Evolutionary conservation across 2,888 invertebrate species (phyloP), one percentile per base, ranked within the genome.

Genomic region (Stenotaenia linearis): DNA sequence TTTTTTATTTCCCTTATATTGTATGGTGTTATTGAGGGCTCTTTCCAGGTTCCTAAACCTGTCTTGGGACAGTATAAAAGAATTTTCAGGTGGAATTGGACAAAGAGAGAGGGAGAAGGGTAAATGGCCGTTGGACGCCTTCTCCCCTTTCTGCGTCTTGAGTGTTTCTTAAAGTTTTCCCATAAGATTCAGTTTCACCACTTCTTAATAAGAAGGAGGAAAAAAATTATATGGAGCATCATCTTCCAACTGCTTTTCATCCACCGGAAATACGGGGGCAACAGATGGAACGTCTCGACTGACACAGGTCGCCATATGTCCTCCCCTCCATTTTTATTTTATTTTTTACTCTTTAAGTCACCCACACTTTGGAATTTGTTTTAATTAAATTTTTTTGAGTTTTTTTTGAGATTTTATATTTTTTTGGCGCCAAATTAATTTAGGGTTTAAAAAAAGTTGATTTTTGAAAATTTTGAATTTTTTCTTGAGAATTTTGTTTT

Each of bases 251-350:
- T n/a, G 69, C 69, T 28, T 69, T 69, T 23, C 69, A 69, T 28
- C 69, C 69, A 69, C 69, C 69, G 69, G 69, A 69, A 69, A 69
- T 69, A 69, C 69, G 69, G 69, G 69, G 69, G 28, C 28, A 69
- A 69, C 69, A 69, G 69, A 69, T 69, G 69, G 23, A 69, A 69
- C 69, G 28, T 69, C 69, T 69, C 69, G 69, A 4, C 69, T 69
- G 69, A 69, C 69, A 69, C 69, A 69, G 69, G 69, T 69, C 69
- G 69, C 69, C 69, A 69, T 69, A 69, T 69, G 69, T 69, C 69
- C 69, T 69, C 28, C 69, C 69, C 69, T 28, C 50, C 7, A n/a
- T 32, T 32, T 45, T n/a, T 10, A 56, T 5, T 18, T 23, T 56
- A 18, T 56, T 56, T 56, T 56, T 56, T 2, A 56, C 7, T 23